Evolutionary conservation across 1,140 invertebrate genomes (phyloP).

Genomic region (Cheumatopsyche charites): DNA sequence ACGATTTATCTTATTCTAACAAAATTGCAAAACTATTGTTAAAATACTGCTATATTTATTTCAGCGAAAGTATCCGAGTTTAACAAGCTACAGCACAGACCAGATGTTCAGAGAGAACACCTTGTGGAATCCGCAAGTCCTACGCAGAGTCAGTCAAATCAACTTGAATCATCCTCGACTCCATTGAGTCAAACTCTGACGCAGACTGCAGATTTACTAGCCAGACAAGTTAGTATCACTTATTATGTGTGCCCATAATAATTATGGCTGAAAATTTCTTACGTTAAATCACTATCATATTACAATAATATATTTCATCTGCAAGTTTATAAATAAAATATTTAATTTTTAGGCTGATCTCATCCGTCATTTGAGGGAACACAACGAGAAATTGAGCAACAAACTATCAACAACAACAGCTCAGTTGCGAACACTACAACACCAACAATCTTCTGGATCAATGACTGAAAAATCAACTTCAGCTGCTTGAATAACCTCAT

Average conservation of each 20-base stretch:
- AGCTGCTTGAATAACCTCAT: no score
- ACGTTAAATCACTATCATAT: no score
- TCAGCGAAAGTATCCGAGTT: slow-evolving; percentile 43
- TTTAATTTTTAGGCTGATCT: slow-evolving; percentile 53
- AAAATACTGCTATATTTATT: not conserved
- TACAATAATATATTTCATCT: no score
- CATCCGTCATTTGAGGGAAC: slow-evolving; percentile 55
- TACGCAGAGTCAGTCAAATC: not conserved
- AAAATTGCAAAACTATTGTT: no score
- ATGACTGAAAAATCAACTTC: slow-evolving; percentile 5
- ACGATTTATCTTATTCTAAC: not conserved
- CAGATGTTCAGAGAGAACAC: slow-evolving; percentile 46
- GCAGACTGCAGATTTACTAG: slow-evolving; percentile 46
- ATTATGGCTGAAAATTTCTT: no score
- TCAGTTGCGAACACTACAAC: slow-evolving; percentile 50
- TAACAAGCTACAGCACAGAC: slow-evolving; percentile 46
- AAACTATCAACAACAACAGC: slow-evolving; percentile 55
- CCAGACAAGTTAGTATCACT: slow-evolving; percentile 38
- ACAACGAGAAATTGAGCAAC: slow-evolving; percentile 54
- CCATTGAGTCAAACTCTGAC: slow-evolving; percentile 46
- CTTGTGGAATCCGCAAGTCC: slow-evolving; percentile 35
- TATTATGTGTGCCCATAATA: not conserved
- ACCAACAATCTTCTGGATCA: slow-evolving; percentile 25
- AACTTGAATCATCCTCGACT: slow-evolving; percentile 18
- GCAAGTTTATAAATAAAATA: no score